Evolutionary conservation across 1,140 invertebrate species (phyloP), one percentile per base, ranked within the genome.

Genomic region (Ips typographus): DNA sequence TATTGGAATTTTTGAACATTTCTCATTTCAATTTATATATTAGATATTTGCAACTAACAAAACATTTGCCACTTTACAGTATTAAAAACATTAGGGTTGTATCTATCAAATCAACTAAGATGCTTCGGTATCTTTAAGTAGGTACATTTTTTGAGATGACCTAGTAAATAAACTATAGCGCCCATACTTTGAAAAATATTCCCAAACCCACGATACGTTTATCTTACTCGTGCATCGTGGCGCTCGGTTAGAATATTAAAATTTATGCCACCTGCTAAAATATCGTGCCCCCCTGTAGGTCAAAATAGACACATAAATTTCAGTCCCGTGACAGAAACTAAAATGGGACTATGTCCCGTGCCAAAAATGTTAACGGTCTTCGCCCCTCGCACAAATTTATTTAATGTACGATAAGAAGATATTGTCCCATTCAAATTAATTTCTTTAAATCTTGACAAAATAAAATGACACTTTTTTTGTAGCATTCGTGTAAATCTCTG

Each of bases 181-280:
- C 5, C 8, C 5, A 57, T 40, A 57, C 22, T 57, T 57, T 57
- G 36, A 40, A 57, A 57, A 57, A 57, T 22, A 40, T 7, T 57
- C 55, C 55, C 55, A 40, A 1, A 7, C 39, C 22, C 37, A 39
- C 43, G 51, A 62, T 51, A 47, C 22, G 60, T 62, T 62, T 62
- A 51, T 39, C 44, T 51, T 62, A 49, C n/a, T 39, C 43, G 4
- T 8, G 40, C 41, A 58, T 5, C 41, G 38, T 40, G 22, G 40
- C 64, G 5, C 39, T n/a, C 53, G 40, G 51, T 43, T 43, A 36
- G 22, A 57, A 65, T 65, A 65, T 65, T 53, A 65, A 65, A 57
- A 65, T 65, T 65, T 65, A 65, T 65, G 47, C 51, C 55, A 60
- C 57, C 65, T 68, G 44, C 56, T 61, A 53, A 60, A 68, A 68